Base-by-base conservation (phyloP, 2,888 invertebrate genomes). In the Lycocerus yunnanus region DNA sequence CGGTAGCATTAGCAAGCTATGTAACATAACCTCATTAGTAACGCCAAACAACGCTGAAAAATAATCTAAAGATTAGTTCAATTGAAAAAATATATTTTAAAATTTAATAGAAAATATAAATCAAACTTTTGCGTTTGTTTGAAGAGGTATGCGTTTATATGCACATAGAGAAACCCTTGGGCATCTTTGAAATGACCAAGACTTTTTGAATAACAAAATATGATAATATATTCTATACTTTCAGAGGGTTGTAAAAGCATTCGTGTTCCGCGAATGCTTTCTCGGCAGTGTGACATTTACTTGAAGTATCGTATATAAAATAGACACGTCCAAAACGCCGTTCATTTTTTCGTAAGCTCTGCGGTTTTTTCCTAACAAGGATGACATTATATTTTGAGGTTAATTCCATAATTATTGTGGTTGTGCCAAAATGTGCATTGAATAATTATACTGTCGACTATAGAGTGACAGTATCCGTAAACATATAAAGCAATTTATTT, bases 181-280 rank as follows among this genome's bases (percentile, higher is more conserved):
- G 78, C 80, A 78, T 80, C 80, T 78, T 79, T 77, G 69, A 78
- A 83, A 82, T 83, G 83, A 83, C 83, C 83, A 83, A 80, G 75
- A 81, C 80, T 79, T 80, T 72, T 81, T 78, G 81, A 78, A 80
- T 78, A 73, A 69, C 77, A 82, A 82, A 83, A 83, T 83, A 83
- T 83, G 83, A 81, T 83, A 83, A 83, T 82, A 80, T 83, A 82
- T 83, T 82, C 83, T 69, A 59, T 70, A 71, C 70, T 70, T 66
- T n/a, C 15, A 59, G 74, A 66, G 74, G 74, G 70, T 70, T 67
- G 70, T 58, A 60, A 67, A 70, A 68, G 18, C 61, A 66, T 66
- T 66, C 67, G 15, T 60, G 74, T 70, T 74, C 74, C 66, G 66
- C 20, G 67, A 70, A 70, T 70, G 21, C 60, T 70, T 69, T 69